Base-by-base conservation (phyloP, 1,140 invertebrate genomes). In the Zaprionus gabonicus region DNA sequence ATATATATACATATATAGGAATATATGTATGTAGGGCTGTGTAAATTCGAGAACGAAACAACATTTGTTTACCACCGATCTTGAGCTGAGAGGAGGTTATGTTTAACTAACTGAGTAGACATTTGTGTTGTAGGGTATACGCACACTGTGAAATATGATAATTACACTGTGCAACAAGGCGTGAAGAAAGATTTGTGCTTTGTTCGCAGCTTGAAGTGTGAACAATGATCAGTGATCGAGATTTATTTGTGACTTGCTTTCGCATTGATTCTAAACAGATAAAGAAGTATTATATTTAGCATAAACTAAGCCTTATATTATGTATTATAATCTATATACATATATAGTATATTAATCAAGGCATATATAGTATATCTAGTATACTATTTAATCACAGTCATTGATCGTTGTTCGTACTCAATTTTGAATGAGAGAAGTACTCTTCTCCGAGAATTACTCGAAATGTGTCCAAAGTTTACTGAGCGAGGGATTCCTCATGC, bases 121-220 rank as follows among this genome's bases (percentile, higher is more conserved):
- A 23, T 23, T 20, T 51, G 46, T 6, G 20, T 4, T 28, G 23
- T 17, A 34, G 27, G 20, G 20, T 64, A 51, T 53, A 51, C 4
- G 3, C 36, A 53, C 23, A 41, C 6, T 53, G 23, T 20, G 13
- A 17, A 53, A 69, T 69, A 38, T 41, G 49, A 31, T 55, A 63
- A 71, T 44, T 63, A 56, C 68, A 63, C 49, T 63, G 13, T 25
- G 31, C 46, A 64, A 53, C 41, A 64, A 36, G 28, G 17, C 17
- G 27, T 17, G 17, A 34, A 23, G 13, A 4, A 41, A 0, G 34
- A 23, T 34, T 25, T 36, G 17, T 23, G 34, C 13, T 3, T n/a
- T 63, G 23, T 4, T 6, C 36, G 7, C 13, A 23, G 6, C n/a
- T 9, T 25, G 15, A 28, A 9, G 25, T 46, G 15, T 56, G 27